phyloP scores from a whole-genome alignment of 2,113 vertebrate species.

The Acanthochromis polyacanthus region DNA sequence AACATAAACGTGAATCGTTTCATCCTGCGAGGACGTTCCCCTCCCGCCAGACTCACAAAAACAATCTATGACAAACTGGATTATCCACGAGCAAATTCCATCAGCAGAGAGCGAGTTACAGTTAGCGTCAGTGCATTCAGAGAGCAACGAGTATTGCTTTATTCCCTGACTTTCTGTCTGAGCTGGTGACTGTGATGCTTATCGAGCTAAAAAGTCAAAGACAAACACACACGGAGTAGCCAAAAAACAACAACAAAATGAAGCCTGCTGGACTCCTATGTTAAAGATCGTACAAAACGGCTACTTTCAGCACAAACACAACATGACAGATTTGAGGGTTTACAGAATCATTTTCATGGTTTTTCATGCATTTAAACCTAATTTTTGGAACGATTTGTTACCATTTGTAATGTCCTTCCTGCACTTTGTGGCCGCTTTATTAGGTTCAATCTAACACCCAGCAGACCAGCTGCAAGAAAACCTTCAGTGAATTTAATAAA shows the following conservation, averaged over 20 bases:
- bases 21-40: slow-evolving; percentile 22
- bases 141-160: slow-evolving; percentile 36
- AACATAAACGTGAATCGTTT: neutral
- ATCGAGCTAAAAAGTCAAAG: neutral
- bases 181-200: slow-evolving; percentile 45
- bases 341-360: slow-evolving; percentile 2
- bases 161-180: slow-evolving; percentile 44
- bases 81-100: slow-evolving; percentile 25
- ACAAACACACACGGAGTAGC: neutral
- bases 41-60: slow-evolving; percentile 1
- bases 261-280: too few species aligned
- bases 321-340: neutral
- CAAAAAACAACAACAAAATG: too few species aligned
- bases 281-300: too few species aligned
- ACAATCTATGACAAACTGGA: slow-evolving; percentile 19
- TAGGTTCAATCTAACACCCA: too few species aligned
- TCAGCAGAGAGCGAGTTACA: slow-evolving; percentile 23
- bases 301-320: too few species aligned
- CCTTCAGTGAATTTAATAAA: too few species aligned
- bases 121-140: slow-evolving; percentile 29
- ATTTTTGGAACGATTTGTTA: too few species aligned
- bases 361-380: neutral
- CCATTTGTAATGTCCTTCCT: too few species aligned
- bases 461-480: too few species aligned
- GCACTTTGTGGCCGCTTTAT: too few species aligned